phyloP scores from a whole-genome alignment of 1,140 invertebrate genomes.

The Orussus abietinus region DNA sequence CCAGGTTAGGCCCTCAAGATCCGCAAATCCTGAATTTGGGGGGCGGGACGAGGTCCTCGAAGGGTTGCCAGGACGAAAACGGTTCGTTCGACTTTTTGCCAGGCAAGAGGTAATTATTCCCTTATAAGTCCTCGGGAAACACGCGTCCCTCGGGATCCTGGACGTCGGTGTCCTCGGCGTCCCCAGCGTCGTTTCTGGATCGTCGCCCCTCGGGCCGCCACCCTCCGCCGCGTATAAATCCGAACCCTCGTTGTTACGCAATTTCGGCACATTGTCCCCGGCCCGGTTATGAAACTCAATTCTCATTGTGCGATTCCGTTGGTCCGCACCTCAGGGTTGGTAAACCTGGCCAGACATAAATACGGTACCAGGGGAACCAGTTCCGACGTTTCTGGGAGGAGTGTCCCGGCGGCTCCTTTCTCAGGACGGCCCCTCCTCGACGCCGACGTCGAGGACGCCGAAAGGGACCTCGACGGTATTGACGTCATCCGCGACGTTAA shows the following conservation, averaged over 20 bases:
- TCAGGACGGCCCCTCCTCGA: conserved; percentile 27
- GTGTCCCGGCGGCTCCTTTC: conserved; percentile 16
- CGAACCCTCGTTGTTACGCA: conserved; percentile 46
- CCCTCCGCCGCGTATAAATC: conserved; percentile 29
- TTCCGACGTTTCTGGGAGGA: conserved; percentile 27
- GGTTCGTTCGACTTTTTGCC: too few relatives aligned
- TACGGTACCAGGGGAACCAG: conserved; percentile 33
- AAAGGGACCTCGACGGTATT: conserved; percentile 18
- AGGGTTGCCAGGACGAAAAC: too few relatives aligned
- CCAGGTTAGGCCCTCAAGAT: too few relatives aligned
- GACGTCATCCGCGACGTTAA: conserved; percentile 38
- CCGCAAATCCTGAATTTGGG: too few relatives aligned
- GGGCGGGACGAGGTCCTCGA: too few relatives aligned
- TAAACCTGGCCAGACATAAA: neutral
- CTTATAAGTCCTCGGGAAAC: too few relatives aligned
- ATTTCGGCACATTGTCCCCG: conserved; percentile 42
- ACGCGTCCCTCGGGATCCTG: too few relatives aligned
- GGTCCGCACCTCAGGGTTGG: conserved; percentile 18
- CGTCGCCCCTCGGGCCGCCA: neutral
- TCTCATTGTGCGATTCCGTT: conserved; percentile 39
- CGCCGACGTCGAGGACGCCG: neutral
- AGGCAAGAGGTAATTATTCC: too few relatives aligned
- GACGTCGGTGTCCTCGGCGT: too few relatives aligned
- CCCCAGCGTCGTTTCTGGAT: neutral
- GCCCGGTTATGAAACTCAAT: conserved; percentile 47